A percentile compares a stretch with the other conserved stretches of the same genome.
phyloP scores from a whole-genome alignment of 37 sponge, comb jelly and placozoan genomes.

The Dysidea cf. avara region DNA sequence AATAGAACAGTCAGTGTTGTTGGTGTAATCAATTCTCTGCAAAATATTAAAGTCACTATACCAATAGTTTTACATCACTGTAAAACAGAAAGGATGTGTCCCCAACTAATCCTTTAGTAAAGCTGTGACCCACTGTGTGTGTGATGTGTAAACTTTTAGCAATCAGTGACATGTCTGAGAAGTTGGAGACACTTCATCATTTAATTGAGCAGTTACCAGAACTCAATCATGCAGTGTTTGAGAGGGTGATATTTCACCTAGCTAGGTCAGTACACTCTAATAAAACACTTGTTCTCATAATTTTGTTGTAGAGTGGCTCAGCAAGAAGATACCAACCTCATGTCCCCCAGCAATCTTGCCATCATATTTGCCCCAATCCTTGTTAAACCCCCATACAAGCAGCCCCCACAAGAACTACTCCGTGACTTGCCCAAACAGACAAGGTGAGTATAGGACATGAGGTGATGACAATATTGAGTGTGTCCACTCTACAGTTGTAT shows the following conservation, averaged over 20 bases:
- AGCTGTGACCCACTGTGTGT: too few species aligned
- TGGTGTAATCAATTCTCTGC: too few species aligned
- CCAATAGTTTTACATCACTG: too few species aligned
- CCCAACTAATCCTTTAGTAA: too few species aligned
- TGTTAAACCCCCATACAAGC: conserved; percentile 20
- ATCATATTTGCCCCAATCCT: conserved; percentile 89
- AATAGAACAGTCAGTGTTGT: too few species aligned
- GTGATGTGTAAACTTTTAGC: too few species aligned
- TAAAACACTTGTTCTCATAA: neutral
- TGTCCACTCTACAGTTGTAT: conserved; percentile 50
- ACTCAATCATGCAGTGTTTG: conserved; percentile 67
- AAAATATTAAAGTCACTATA: too few species aligned
- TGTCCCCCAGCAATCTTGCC: conserved; percentile 74
- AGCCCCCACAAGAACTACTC: conserved; percentile 63
- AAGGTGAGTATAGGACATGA: conserved; percentile 20
- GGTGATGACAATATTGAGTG: neutral
- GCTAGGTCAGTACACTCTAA: conserved; percentile 52
- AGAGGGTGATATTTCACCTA: conserved; percentile 75
- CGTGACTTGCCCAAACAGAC: conserved; percentile 71
- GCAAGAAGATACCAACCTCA: conserved; percentile 73
- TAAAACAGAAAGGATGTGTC: too few species aligned
- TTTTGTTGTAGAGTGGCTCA: conserved; percentile 74
- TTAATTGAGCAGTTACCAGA: conserved; percentile 59
- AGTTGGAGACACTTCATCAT: conserved; percentile 49
- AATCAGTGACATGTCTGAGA: conserved; percentile 56